Percentiles rank a stretch among this genome's conserved stretches.
These are phyloP conservation scores for Perca flavescens DNA, from an alignment of 2,113 vertebrate genomes.

Conservation along the genomic window DNA sequence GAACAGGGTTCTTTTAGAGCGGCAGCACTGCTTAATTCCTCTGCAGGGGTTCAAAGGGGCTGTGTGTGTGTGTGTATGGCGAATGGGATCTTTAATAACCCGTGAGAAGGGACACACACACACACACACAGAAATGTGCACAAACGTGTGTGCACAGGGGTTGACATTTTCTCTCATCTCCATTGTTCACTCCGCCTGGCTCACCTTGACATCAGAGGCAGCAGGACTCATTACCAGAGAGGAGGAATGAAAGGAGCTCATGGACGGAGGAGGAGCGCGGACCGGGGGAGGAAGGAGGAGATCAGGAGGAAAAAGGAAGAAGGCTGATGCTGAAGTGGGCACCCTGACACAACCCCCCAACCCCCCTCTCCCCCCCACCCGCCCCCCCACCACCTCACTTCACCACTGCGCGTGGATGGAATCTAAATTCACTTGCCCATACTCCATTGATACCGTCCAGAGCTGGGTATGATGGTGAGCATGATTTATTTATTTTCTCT, in stretches of 20 bases:
- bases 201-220: constrained; percentile 85
- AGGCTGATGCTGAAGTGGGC: constrained; percentile 59
- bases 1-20: constrained; percentile 69
- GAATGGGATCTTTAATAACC: constrained; percentile 78
- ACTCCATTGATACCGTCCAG: constrained; percentile 27
- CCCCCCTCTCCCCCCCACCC: too few relatives aligned
- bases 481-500: constrained; percentile 36
- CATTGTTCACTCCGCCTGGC: constrained; percentile 80
- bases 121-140: constrained; percentile 29
- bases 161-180: constrained; percentile 83
- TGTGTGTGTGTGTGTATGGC: constrained; percentile 51
- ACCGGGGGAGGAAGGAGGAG: constrained; percentile 43
- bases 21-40: constrained; percentile 80
- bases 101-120: constrained; percentile 56
- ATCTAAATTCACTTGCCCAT: constrained; percentile 46
- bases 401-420: constrained; percentile 28
- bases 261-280: constrained; percentile 62
- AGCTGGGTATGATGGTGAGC: constrained; percentile 18
- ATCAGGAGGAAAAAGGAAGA: constrained; percentile 63
- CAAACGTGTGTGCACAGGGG: constrained; percentile 26
- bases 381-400: background rate
- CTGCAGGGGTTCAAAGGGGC: constrained; percentile 80
- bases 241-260: constrained; percentile 78
- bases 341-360: constrained; percentile 46
- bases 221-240: constrained; percentile 82